These are phyloP conservation scores for Polyommatus icarus DNA, from an alignment of 2,888 invertebrate species.

Conservation along the genomic window DNA sequence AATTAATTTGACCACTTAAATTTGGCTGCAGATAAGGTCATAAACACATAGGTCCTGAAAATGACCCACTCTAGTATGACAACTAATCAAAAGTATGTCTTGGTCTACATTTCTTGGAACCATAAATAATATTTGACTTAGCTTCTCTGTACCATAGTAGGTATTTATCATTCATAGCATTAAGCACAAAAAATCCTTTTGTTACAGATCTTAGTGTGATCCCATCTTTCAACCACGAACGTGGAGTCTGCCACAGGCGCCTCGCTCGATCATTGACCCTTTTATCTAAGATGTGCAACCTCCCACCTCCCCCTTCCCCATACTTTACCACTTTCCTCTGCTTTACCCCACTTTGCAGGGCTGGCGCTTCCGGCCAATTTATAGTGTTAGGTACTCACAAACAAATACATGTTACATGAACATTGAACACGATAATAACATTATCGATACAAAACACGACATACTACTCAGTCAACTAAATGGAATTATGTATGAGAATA, in stretches of 20 bases:
- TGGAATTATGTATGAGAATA: not conserved
- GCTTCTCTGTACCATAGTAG: too few species aligned
- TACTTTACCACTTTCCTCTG: not conserved
- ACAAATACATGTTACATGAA: conserved; percentile 13
- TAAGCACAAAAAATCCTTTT: too few species aligned
- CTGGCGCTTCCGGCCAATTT: conserved; percentile 10
- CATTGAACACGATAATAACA: not conserved
- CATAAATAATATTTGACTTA: too few species aligned
- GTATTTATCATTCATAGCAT: too few species aligned
- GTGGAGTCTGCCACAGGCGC: conserved; percentile 18
- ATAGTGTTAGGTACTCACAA: not conserved
- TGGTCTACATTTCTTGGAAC: too few species aligned
- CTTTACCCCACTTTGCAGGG: not conserved
- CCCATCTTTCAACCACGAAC: not conserved
- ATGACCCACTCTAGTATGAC: too few species aligned
- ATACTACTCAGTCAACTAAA: not conserved
- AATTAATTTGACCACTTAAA: too few species aligned
- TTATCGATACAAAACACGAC: not conserved
- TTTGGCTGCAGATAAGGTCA: too few species aligned
- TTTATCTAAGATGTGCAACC: conserved; percentile 24
- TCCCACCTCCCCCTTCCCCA: not conserved
- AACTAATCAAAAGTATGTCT: too few species aligned
- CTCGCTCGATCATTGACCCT: conserved; percentile 26
- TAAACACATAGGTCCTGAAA: too few species aligned
- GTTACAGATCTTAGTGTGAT: not conserved